phyloP scores from a whole-genome alignment of 2,113 vertebrate species.

The Mirounga angustirostris region DNA sequence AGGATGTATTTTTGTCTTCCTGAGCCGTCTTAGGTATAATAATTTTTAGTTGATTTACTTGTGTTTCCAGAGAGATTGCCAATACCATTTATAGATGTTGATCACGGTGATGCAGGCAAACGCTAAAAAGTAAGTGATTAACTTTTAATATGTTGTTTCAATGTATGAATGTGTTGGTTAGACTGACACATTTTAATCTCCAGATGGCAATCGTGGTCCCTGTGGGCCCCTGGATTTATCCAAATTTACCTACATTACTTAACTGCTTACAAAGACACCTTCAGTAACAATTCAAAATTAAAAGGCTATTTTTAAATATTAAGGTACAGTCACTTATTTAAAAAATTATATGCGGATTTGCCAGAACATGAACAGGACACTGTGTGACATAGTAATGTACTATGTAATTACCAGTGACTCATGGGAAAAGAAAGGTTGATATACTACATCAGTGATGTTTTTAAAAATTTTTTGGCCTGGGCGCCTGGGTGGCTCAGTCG shows the following conservation, averaged over 20 bases:
- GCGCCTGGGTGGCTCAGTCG: too few relatives aligned
- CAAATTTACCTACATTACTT: neutral
- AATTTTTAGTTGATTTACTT: neutral
- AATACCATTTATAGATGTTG: neutral
- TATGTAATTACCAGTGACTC: neutral
- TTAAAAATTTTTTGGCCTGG: neutral
- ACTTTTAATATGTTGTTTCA: neutral
- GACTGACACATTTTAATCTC: neutral
- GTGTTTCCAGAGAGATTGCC: neutral
- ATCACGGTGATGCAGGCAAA: neutral
- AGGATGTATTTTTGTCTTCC: neutral
- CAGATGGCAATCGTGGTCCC: neutral
- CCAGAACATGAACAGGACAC: neutral
- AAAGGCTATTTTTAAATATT: neutral
- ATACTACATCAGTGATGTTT: neutral
- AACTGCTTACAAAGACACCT: neutral
- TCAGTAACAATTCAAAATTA: neutral
- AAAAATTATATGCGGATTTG: neutral
- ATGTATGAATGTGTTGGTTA: neutral
- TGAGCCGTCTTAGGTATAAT: neutral
- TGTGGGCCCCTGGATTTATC: neutral
- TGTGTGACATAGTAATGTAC: neutral
- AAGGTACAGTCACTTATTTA: neutral
- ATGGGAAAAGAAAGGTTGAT: neutral
- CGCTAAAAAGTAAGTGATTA: neutral